Base-by-base conservation (phyloP, 1,140 invertebrate species). In the Sarcophaga bullata region DNA sequence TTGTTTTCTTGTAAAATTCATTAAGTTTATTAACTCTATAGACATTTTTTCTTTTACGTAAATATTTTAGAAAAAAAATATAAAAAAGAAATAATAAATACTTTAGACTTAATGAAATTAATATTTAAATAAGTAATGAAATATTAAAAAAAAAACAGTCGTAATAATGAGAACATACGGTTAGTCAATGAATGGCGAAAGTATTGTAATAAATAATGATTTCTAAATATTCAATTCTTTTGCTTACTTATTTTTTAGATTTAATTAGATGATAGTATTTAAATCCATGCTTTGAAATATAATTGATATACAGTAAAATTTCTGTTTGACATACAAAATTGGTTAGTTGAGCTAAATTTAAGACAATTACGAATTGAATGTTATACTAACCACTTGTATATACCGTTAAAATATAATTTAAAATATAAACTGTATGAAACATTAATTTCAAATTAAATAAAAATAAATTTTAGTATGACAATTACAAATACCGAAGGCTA, bases 121-220 rank as follows among this genome's bases (percentile, higher is more conserved):
- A 68, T 68, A 68, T 68, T 68, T 17, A 19, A 68, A 17, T n/a
- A 68, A 68, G 62, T 68, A 68, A 68, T 68, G 62, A 68, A 68
- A 9, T 68, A 68, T 68, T 13, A 58, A 68, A 68, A 2, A 68
- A 8, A 68, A 37, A 17, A 37, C 25, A 37, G 19, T 68, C 17
- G 9, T 13, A 58, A 58, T 58, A n/a, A 7, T n/a, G 15, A 58
- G n/a, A n/a, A 58, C 11, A 58, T 58, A n/a, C n/a, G n/a, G 6
- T 68, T 68, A 68, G n/a, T 68, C 62, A 68, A 68, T 68, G 62
- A 19, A 68, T 68, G n/a, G n/a, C 62, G 19, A 25, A 68, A 0
- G 62, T 68, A 68, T n/a, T 68, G 62, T 8, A 68, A 19, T 13
- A 68, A 25, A 25, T 9, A 10, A 68, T 19, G 0, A 68, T 17